Percentiles rank a stretch among this genome's conserved stretches.
phyloP scores from a whole-genome alignment of 1,140 invertebrate species.

The Drosophila auraria region DNA sequence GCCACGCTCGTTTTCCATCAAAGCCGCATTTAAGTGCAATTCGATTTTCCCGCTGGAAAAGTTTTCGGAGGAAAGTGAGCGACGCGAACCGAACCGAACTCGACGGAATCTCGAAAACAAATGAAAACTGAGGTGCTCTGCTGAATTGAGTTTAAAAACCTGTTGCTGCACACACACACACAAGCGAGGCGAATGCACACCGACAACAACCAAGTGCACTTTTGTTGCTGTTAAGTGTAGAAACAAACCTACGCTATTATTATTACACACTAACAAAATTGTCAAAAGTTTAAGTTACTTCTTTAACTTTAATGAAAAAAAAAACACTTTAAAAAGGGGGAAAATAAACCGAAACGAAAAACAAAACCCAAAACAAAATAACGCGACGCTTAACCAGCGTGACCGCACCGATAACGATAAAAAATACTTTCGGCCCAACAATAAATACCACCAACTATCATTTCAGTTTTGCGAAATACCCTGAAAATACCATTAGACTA shows the following conservation, averaged over 20 bases:
- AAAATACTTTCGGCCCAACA: too few species aligned
- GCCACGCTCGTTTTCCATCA: conserved; percentile 26
- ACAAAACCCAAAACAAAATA: conserved; percentile 46
- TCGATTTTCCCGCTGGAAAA: conserved; percentile 40
- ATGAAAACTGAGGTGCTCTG: conserved; percentile 31
- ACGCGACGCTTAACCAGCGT: conserved; percentile 20
- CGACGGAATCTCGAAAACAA: conserved; percentile 36
- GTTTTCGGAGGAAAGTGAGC: conserved; percentile 3
- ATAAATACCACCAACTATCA: too few species aligned
- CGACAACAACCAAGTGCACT: conserved; percentile 27
- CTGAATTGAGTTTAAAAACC: conserved; percentile 40
- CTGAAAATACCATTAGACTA: too few species aligned
- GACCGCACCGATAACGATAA: neutral
- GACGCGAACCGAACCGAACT: conserved; percentile 34
- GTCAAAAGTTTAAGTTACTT: neutral
- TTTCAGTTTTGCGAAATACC: too few species aligned
- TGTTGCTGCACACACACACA: conserved; percentile 87
- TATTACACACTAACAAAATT: neutral
- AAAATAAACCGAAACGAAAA: conserved; percentile 18
- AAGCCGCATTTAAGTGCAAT: conserved; percentile 30
- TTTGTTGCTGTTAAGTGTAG: neutral
- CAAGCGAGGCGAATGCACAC: conserved; percentile 11
- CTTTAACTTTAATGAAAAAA: neutral
- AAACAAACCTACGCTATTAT: neutral
- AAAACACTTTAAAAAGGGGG: neutral